A percentile compares a stretch with the other conserved stretches of the same genome.
phyloP scores from a whole-genome alignment of 2,888 invertebrate genomes.

The Helleia helle region DNA sequence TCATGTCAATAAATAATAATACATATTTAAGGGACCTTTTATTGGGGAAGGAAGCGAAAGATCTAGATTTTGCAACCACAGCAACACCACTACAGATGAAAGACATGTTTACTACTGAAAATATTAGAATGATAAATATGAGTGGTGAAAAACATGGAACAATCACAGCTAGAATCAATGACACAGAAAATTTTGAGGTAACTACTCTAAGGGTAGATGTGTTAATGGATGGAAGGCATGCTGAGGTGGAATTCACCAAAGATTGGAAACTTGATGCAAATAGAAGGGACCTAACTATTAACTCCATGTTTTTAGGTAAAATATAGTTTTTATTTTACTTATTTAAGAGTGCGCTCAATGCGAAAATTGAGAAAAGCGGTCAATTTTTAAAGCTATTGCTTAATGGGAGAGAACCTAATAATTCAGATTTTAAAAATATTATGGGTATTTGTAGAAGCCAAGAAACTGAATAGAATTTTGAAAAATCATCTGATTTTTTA shows the following conservation, averaged over 20 bases:
- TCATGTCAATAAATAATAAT: no score
- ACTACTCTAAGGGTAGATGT: slow-evolving; percentile 96
- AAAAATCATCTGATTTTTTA: no score
- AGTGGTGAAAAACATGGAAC: slow-evolving; percentile 97
- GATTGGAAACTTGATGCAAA: slow-evolving; percentile 96
- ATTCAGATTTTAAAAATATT: no score
- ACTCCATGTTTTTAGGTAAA: slow-evolving; percentile 95
- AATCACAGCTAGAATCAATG: slow-evolving; percentile 94
- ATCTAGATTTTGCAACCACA: slow-evolving; percentile 97
- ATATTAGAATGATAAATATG: slow-evolving; percentile 91
- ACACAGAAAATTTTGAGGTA: slow-evolving; percentile 94
- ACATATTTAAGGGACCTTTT: slow-evolving; percentile 78
- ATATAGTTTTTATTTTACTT: slow-evolving; percentile 4
- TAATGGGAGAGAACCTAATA: no score
- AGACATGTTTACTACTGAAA: slow-evolving; percentile 88
- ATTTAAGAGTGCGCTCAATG: no score
- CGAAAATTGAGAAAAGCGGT: no score
- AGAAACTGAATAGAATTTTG: no score
- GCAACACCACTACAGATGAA: slow-evolving; percentile 98
- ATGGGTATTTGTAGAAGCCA: no score
- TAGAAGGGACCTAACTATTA: slow-evolving; percentile 96
- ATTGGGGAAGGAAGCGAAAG: slow-evolving; percentile 85
- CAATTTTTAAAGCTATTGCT: no score
- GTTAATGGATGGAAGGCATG: slow-evolving; percentile 94
- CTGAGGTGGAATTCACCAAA: slow-evolving; percentile 94